A percentile compares a stretch with the other conserved stretches of the same genome.
phyloP scores from a whole-genome alignment of 2,888 invertebrate species.

The Cataglyphis rosenhaueri region DNA sequence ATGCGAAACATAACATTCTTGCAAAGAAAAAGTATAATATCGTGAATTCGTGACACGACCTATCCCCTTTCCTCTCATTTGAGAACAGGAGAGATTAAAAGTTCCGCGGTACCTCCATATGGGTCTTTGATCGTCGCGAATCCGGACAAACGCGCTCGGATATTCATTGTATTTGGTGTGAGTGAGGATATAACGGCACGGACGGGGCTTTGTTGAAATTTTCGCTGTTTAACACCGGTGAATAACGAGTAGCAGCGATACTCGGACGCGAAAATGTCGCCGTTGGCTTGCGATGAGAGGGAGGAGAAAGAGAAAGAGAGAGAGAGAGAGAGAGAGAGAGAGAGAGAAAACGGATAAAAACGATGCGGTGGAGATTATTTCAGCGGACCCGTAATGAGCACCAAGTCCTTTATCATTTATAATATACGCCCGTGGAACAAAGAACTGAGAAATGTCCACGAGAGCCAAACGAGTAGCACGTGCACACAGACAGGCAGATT shows the following conservation, averaged over 20 bases:
- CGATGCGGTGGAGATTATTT: conserved; percentile 43
- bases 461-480: conserved; percentile 13
- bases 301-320: background rate
- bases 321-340: background rate
- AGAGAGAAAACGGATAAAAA: conserved; percentile 31
- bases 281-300: conserved; percentile 21
- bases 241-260: conserved; percentile 51
- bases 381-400: conserved; percentile 48
- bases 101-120: conserved; percentile 36
- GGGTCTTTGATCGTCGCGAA: conserved; percentile 40
- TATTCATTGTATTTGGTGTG: conserved; percentile 45
- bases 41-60: conserved; percentile 16
- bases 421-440: conserved; percentile 34
- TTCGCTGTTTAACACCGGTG: conserved; percentile 53
- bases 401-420: conserved; percentile 49
- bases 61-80: background rate
- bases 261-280: conserved; percentile 54
- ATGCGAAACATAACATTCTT: background rate
- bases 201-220: conserved; percentile 39
- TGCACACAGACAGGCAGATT: background rate
- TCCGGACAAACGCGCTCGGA: conserved; percentile 36
- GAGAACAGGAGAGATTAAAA: conserved; percentile 47
- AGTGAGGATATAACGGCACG: background rate
- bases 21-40: background rate
- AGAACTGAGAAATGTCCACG: conserved; percentile 30